These are phyloP conservation scores for Aplidium turbinatum DNA, from an alignment of 23 tunicate genomes.

Conservation along the genomic window DNA sequence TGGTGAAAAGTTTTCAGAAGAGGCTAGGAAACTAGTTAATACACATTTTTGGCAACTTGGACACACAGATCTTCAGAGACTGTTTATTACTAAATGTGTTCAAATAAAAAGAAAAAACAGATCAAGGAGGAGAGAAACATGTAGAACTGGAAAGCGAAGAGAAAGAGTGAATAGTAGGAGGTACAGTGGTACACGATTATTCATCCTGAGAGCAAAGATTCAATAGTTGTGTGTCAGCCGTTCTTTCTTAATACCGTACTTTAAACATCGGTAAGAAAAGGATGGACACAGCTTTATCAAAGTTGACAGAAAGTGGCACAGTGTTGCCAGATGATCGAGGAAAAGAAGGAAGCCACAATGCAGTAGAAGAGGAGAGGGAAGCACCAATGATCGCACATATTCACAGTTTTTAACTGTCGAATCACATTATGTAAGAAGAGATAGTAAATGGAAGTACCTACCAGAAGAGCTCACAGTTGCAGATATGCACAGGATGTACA, in stretches of 20 bases:
- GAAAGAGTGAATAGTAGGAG: too few species aligned
- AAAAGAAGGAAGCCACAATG: slow-evolving; percentile 4
- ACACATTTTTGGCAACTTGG: too few species aligned
- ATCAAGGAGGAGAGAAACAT: too few species aligned
- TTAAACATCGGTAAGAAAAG: slow-evolving; percentile 1
- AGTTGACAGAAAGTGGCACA: background rate
- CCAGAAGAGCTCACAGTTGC: background rate
- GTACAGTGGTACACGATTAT: too few species aligned
- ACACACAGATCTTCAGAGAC: too few species aligned
- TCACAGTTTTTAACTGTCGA: slow-evolving; percentile 8
- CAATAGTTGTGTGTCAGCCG: too few species aligned
- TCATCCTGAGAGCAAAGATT: too few species aligned
- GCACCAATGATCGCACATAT: background rate
- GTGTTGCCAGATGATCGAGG: background rate
- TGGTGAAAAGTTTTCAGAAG: too few species aligned
- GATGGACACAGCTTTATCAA: slow-evolving; percentile 1
- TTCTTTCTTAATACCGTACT: background rate
- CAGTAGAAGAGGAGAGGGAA: background rate
- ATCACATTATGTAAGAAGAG: slow-evolving; percentile 12
- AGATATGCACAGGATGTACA: slow-evolving; percentile 16
- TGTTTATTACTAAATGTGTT: too few species aligned
- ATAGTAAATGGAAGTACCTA: slow-evolving; percentile 1
- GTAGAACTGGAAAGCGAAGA: too few species aligned
- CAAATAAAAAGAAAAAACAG: too few species aligned
- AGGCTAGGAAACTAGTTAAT: too few species aligned